These are phyloP conservation scores for Metacarcinus magister DNA, from an alignment of 2,888 invertebrate species.

Conservation along the genomic window DNA sequence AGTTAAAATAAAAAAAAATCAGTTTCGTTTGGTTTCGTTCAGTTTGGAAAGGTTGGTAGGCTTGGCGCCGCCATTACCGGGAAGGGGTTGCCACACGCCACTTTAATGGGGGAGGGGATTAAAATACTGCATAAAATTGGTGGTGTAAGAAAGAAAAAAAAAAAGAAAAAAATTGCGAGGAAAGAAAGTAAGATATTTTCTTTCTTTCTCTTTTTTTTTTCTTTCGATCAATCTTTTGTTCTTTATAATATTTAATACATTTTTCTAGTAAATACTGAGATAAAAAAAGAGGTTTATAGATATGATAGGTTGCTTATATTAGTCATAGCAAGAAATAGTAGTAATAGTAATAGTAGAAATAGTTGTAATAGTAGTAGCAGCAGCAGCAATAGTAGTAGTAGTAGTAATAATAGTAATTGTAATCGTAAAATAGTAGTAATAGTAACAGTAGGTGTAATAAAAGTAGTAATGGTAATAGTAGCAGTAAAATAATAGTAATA, in stretches of 20 bases:
- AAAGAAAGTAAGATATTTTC: not conserved
- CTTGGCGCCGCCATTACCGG: not conserved
- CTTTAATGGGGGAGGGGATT: too few relatives aligned
- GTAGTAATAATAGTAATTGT: not conserved
- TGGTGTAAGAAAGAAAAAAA: too few relatives aligned
- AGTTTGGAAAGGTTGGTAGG: not conserved
- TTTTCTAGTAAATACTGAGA: too few relatives aligned
- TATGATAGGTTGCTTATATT: too few relatives aligned
- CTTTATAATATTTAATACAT: too few relatives aligned
- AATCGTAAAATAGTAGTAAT: not conserved
- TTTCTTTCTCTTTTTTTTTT: not conserved
- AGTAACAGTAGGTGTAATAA: not conserved
- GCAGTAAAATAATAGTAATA: too few relatives aligned
- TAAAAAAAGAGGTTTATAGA: too few relatives aligned
- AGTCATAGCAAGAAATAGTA: too few relatives aligned
- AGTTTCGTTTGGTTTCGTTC: too few relatives aligned
- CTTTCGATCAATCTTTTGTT: not conserved
- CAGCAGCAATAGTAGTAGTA: slow-evolving; percentile 1
- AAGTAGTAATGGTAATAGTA: not conserved
- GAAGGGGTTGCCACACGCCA: not conserved
- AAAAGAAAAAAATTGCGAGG: too few relatives aligned
- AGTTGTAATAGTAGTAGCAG: slow-evolving; percentile 11
- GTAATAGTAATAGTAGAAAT: not conserved
- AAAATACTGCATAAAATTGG: too few relatives aligned
- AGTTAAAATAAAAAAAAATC: too few relatives aligned